Evolutionary conservation across 1,140 invertebrate species (phyloP), one percentile per base, ranked within the genome.

Genomic region (Listronotus bonariensis): DNA sequence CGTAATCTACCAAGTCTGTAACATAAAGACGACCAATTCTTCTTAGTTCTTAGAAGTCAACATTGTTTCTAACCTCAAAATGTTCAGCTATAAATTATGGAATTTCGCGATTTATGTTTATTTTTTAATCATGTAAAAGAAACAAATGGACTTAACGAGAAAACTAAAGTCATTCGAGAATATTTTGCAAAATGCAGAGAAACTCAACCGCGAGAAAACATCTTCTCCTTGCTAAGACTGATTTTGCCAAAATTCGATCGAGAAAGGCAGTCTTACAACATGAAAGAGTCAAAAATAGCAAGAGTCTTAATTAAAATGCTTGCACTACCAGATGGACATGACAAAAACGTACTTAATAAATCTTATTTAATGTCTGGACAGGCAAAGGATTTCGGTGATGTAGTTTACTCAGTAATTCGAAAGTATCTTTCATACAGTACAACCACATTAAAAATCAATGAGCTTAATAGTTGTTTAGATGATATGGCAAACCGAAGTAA

Each of bases 391-490:
- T 93, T 93, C 80, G 89, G 87, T 8, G 87, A 88, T 71, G 84
- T 88, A 17, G 86, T 90, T 6, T 89, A 85, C 76, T 83, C 79
- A 72, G 82, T 93, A 6, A 77, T 93, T n/a, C 81, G 83, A 68
- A 86, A 83, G 64, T 82, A 89, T 36, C 85, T 89, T 71, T 79
- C 79, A 0, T 67, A 65, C 18, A 79, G 81, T 61, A 61, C 54
- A 56, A 68, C 74, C 56, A 80, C 74, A 45, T 73, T 91, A 41
- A 84, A 82, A 0, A 80, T 93, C 17, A 73, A 82, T 45, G 81
- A 89, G 42, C 80, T 93, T 0, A 92, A 95, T 76, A 68, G 77
- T 6, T 82, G 86, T 77, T 80, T 95, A 0, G 88, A 94, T 76
- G 79, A 80, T 36, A 85, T 95, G 52, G 86, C 90, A 8, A 74